These are phyloP conservation scores for Neria commutata DNA, from an alignment of 2,888 invertebrate genomes.

Conservation along the genomic window DNA sequence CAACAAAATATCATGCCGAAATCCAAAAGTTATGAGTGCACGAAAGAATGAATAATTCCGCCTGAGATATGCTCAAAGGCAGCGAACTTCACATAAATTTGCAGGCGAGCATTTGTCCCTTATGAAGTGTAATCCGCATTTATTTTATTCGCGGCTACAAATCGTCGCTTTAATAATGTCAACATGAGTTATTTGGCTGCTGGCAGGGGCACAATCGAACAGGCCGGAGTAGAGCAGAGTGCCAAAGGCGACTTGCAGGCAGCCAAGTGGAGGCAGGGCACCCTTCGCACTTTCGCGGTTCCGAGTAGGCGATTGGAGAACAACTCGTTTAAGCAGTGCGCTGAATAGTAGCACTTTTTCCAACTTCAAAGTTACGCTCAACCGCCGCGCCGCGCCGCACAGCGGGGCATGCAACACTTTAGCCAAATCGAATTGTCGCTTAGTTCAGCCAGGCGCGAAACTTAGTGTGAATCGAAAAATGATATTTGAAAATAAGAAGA, in stretches of 20 bases:
- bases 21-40: too few relatives aligned
- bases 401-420: slow-evolving; percentile 33
- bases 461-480: too few relatives aligned
- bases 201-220: slow-evolving; percentile 38
- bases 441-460: too few relatives aligned
- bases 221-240: not conserved
- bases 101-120: slow-evolving; percentile 61
- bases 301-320: not conserved
- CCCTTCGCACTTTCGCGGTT: not conserved
- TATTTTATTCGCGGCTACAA: slow-evolving; percentile 62
- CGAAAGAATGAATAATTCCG: too few relatives aligned
- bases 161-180: slow-evolving; percentile 63
- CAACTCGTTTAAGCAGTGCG: not conserved
- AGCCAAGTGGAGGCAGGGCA: not conserved
- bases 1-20: too few relatives aligned
- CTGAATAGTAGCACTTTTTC: slow-evolving; percentile 39
- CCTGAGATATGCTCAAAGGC: too few relatives aligned
- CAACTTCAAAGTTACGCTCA: slow-evolving; percentile 31
- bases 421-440: slow-evolving; percentile 33
- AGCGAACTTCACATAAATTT: slow-evolving; percentile 54
- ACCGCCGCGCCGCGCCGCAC: slow-evolving; percentile 33
- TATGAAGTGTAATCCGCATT: slow-evolving; percentile 62
- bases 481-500: too few relatives aligned
- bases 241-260: too few relatives aligned
- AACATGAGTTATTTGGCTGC: slow-evolving; percentile 58